Evolutionary conservation across 2,797 vertebrate genomes (phyloP), one percentile per base, ranked within the genome.

Genomic region (Acanthurus leucopareius): DNA sequence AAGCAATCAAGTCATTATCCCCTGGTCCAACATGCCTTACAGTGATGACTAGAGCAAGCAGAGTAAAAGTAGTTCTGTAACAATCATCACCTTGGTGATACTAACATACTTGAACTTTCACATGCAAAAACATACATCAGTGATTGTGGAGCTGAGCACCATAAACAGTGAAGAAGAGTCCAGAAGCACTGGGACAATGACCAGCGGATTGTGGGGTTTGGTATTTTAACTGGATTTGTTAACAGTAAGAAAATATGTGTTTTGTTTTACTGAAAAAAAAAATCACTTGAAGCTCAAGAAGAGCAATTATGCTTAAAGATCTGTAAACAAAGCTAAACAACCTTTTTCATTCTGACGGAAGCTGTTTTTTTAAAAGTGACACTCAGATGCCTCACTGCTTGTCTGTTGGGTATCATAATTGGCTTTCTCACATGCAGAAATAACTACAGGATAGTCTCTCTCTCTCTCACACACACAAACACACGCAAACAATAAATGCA

Each of bases 361-460:
- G 61, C 16, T 54, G 48, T 63, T 38, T 25, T 25, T 4, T 2
- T 64, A 19, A 64, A 75, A 28, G 7, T 69, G 58, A 57, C 20
- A n/a, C 48, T 79, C 35, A 71, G 17, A 42, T 52, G 35, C 38
- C 19, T 77, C 49, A 35, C 59, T 77, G 51, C 58, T 86, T 64
- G 59, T 77, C 58, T 83, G 40, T 77, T 72, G 58, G 17, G 8
- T 78, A 44, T 75, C 40, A 68, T 90, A 89, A 92, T 92, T 89
- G 87, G 82, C 57, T 87, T 89, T 85, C 75, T 86, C 85, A 88
- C 86, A 54, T 85, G 38, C 40, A 44, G 22, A 40, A 67, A 61
- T 69, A 69, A 72, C 85, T 67, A 62, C 80, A 80, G 70, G 67
- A 80, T 64, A 83, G 35, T 11, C 61, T 49, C 61, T 61, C 64